Conservation (phyloP, 2,888 invertebrate species). For the Xanthorhoe designata region DNA sequence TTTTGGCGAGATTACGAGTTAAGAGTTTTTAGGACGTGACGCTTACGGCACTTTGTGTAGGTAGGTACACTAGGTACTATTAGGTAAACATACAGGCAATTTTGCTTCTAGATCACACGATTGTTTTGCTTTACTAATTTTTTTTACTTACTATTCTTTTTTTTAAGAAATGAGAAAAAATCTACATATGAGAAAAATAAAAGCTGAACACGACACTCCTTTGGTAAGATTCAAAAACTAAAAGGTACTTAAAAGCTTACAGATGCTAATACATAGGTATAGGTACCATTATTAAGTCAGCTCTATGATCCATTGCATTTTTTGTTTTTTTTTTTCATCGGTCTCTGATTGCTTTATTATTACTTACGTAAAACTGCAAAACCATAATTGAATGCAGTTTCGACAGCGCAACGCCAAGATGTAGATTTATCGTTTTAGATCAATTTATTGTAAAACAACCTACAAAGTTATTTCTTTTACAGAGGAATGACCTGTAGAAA, state of each 20-base stretch:
- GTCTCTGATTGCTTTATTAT: not conserved
- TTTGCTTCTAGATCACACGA: conserved; percentile 11
- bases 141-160: conserved; percentile 18
- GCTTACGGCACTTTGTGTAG: conserved; percentile 62
- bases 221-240: not conserved
- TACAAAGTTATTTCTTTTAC: conserved; percentile 1
- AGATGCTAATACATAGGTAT: too few relatives aligned
- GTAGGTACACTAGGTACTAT: too few relatives aligned
- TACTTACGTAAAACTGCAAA: conserved; percentile 1
- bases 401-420: not conserved
- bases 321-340: too few relatives aligned
- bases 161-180: conserved; percentile 11
- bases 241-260: not conserved
- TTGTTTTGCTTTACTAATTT: conserved; percentile 11
- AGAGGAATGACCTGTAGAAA: conserved; percentile 16
- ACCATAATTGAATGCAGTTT: not conserved
- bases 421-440: not conserved
- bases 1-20: conserved; percentile 52
- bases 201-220: not conserved
- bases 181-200: not conserved
- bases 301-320: conserved; percentile 1
- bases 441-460: not conserved
- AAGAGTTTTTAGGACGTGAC: conserved; percentile 71
- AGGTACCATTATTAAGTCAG: not conserved
- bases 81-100: conserved; percentile 43